phyloP scores from a whole-genome alignment of 2,888 invertebrate genomes.

The Agrotis segetum region DNA sequence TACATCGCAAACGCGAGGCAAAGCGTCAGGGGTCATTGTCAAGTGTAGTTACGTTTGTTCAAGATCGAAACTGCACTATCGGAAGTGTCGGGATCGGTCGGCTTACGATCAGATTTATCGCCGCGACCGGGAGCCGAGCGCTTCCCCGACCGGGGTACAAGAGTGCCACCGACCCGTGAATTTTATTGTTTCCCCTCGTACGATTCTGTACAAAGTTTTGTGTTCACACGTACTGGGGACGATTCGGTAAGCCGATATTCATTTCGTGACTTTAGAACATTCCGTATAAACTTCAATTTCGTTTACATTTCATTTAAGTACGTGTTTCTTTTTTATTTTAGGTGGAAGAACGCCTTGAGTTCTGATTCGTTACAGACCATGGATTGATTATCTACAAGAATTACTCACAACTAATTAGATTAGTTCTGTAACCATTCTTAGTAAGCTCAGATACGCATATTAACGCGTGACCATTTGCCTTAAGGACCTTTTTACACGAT shows the following conservation, averaged over 20 bases:
- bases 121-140: slow-evolving; percentile 68
- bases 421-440: slow-evolving; percentile 40
- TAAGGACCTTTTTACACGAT: background rate
- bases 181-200: slow-evolving; percentile 85
- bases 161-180: slow-evolving; percentile 82
- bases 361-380: slow-evolving; percentile 23
- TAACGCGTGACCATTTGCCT: slow-evolving; percentile 1
- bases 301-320: too few relatives aligned
- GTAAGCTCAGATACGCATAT: slow-evolving; percentile 6
- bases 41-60: slow-evolving; percentile 62
- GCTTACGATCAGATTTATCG: slow-evolving; percentile 80
- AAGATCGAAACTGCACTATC: slow-evolving; percentile 74
- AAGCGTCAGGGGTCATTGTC: slow-evolving; percentile 57
- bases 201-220: slow-evolving; percentile 79
- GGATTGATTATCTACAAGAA: slow-evolving; percentile 15
- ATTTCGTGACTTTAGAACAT: slow-evolving; percentile 68
- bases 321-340: slow-evolving; percentile 33
- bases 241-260: slow-evolving; percentile 76
- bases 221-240: slow-evolving; percentile 71
- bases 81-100: slow-evolving; percentile 76
- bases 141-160: slow-evolving; percentile 61
- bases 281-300: slow-evolving; percentile 36
- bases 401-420: slow-evolving; percentile 40
- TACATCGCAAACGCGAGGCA: slow-evolving; percentile 38
- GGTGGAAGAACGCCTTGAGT: background rate